Conservation (phyloP, 2,797 vertebrate genomes). For the Strix occidentalis region DNA sequence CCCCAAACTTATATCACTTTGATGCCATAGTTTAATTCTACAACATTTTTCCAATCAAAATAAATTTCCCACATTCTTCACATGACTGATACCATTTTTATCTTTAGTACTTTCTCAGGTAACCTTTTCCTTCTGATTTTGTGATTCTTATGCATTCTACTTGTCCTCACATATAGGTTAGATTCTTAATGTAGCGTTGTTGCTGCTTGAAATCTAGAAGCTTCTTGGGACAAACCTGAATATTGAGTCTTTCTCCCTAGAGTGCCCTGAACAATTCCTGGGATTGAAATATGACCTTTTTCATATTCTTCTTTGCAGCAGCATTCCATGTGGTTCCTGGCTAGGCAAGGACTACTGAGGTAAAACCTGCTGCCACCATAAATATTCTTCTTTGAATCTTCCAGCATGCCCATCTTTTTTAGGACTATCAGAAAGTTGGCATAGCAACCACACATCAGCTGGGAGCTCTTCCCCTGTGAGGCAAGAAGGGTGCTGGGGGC, state of each 20-base stretch:
- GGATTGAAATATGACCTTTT: neutral
- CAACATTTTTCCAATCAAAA: neutral
- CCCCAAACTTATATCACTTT: neutral
- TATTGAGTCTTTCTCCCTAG: neutral
- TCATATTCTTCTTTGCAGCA: neutral
- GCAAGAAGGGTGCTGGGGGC: neutral
- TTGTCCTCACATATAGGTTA: neutral
- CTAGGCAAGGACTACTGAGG: neutral
- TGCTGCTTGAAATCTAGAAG: neutral
- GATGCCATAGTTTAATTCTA: neutral
- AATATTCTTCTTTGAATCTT: neutral
- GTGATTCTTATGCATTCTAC: neutral
- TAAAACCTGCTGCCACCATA: neutral
- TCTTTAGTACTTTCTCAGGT: neutral
- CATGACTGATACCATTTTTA: neutral
- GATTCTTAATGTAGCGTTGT: neutral
- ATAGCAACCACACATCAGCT: neutral
- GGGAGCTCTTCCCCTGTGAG: neutral
- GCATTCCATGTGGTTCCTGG: neutral
- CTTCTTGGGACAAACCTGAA: neutral
- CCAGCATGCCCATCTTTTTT: neutral
- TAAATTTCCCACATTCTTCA: neutral
- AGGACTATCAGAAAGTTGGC: neutral
- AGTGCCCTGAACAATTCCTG: too few species aligned
- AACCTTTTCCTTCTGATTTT: neutral